A percentile compares a stretch with the other conserved stretches of the same genome.
Conservation (phyloP, 2,797 vertebrate species). For the Galaxias olidus region DNA sequence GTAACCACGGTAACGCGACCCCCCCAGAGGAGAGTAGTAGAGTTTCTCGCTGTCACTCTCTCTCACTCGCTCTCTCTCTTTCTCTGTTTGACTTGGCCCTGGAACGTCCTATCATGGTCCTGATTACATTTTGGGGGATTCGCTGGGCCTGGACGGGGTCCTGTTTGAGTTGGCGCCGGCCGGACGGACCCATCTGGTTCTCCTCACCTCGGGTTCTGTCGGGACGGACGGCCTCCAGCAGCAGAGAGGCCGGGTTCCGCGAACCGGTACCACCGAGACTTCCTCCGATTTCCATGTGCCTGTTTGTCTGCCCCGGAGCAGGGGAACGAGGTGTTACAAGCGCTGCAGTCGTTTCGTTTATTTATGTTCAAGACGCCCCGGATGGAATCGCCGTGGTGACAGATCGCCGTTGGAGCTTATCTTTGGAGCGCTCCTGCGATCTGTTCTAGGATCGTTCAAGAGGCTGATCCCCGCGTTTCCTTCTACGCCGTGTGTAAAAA, state of each 20-base stretch:
- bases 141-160: conserved; percentile 52
- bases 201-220: conserved; percentile 51
- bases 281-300: conserved; percentile 32
- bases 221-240: conserved; percentile 53
- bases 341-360: conserved; percentile 12
- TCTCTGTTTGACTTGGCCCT: conserved; percentile 49
- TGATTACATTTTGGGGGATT: conserved; percentile 59
- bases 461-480: conserved; percentile 30
- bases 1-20: conserved; percentile 27
- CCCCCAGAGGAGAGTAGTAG: conserved; percentile 3
- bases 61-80: too few species aligned
- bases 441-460: conserved; percentile 20
- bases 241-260: conserved; percentile 14
- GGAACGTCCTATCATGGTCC: conserved; percentile 46
- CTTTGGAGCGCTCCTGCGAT: conserved; percentile 40
- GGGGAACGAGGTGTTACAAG: conserved; percentile 51
- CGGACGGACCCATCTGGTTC: conserved; percentile 62
- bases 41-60: too few species aligned
- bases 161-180: conserved; percentile 57
- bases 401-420: conserved; percentile 43
- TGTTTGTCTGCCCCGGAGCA: conserved; percentile 28
- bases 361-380: neutral
- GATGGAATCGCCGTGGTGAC: conserved; percentile 51
- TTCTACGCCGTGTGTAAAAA: conserved; percentile 16
- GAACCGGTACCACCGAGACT: conserved; percentile 38